Evolutionary conservation across 2,113 vertebrate genomes (phyloP).

Genomic region (Microtus oregoni): DNA sequence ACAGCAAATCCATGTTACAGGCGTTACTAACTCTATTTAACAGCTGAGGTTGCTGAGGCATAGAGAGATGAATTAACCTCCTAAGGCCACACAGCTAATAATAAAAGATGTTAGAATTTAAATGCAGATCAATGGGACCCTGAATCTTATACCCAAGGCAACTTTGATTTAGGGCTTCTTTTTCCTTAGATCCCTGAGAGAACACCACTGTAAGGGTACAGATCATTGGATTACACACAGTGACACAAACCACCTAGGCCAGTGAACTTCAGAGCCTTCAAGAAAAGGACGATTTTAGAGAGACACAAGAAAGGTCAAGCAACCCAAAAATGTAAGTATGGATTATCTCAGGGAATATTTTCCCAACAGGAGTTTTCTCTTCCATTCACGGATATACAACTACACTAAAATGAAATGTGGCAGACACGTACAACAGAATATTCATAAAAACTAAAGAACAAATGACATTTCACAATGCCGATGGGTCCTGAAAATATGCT

Average conservation of each 20-base stretch:
- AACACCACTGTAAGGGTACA: not conserved
- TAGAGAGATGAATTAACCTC: not conserved
- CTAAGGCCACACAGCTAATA: not conserved
- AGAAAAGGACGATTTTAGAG: not conserved
- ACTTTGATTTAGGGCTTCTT: not conserved
- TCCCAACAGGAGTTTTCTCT: not conserved
- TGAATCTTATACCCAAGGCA: not conserved
- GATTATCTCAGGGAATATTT: not conserved
- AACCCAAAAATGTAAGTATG: not conserved
- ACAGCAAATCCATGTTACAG: not conserved
- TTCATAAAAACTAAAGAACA: not conserved
- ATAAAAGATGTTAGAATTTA: constrained; percentile 16
- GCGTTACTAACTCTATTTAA: not conserved
- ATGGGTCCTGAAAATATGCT: not conserved
- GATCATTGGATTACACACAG: not conserved
- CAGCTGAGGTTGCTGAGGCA: not conserved
- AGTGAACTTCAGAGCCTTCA: not conserved
- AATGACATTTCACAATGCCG: not conserved
- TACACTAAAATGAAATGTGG: not conserved
- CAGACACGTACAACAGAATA: not conserved
- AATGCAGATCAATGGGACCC: not conserved
- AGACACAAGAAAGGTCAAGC: not conserved
- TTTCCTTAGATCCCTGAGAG: not conserved
- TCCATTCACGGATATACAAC: not conserved
- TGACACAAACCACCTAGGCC: not conserved